phyloP scores from a whole-genome alignment of 2,113 vertebrate species.

The Rallus limicola region DNA sequence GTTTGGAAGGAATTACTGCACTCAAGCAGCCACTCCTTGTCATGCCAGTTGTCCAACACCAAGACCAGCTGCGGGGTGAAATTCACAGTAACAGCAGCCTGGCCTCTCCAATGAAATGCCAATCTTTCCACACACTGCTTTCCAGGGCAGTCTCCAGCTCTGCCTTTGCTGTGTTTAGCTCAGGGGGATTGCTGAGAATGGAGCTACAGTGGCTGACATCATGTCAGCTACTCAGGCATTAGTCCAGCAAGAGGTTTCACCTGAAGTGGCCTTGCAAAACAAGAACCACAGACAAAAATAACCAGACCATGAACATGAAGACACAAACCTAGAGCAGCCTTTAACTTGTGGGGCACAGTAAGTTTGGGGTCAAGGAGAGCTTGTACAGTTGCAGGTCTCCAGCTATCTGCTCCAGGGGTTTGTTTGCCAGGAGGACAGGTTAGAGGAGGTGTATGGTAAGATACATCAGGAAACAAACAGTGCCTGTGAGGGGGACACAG shows the following conservation, averaged over 20 bases:
- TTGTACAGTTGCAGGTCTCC: neutral
- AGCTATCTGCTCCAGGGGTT: neutral
- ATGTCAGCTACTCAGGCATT: neutral
- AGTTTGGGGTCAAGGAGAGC: neutral
- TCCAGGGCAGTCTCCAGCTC: neutral
- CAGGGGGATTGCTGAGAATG: neutral
- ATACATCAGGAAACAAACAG: rapidly evolving
- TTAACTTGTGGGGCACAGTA: neutral
- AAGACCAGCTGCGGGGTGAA: neutral
- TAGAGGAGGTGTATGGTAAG: neutral
- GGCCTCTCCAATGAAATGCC: neutral
- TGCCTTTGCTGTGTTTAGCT: neutral
- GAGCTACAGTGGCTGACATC: neutral
- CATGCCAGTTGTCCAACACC: neutral
- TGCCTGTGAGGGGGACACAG: too few species aligned
- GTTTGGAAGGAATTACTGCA: neutral
- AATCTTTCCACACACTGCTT: neutral
- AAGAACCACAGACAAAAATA: neutral
- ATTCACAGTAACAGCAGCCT: neutral
- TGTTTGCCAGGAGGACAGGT: neutral
- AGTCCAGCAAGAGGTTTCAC: neutral
- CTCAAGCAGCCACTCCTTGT: neutral
- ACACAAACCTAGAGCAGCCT: neutral
- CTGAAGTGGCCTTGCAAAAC: neutral
- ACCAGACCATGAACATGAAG: neutral